Conservation (phyloP, 2,797 vertebrate genomes). For the Australoheros facetus region DNA sequence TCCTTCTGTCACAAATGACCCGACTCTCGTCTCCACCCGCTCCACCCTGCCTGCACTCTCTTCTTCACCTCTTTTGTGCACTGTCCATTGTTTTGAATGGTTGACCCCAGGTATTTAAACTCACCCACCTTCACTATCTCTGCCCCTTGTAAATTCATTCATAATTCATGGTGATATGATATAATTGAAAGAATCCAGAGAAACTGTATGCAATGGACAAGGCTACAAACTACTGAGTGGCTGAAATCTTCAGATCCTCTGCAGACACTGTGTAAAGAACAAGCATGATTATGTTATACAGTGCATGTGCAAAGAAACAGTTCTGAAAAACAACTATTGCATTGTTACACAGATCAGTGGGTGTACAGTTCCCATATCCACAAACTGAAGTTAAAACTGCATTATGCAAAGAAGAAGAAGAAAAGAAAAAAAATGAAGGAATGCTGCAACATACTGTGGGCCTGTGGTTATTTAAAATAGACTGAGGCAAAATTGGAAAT, state of each 20-base stretch:
- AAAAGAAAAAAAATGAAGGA: not conserved
- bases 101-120: not conserved
- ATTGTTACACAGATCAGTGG: not conserved
- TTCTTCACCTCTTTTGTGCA: not conserved
- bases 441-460: not conserved
- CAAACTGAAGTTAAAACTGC: not conserved
- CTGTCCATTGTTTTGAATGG: not conserved
- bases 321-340: no score
- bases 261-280: no score
- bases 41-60: no score
- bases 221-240: not conserved
- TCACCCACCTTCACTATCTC: not conserved
- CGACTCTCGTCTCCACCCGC: not conserved
- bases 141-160: not conserved
- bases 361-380: not conserved
- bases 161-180: not conserved
- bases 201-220: not conserved
- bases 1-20: not conserved
- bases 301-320: no score
- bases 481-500: not conserved
- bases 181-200: not conserved
- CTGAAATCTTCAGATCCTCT: no score
- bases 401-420: not conserved
- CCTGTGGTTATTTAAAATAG: not conserved
- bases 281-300: no score